Base-by-base conservation (phyloP, 2,888 invertebrate genomes). In the Tolmerus cingulatus region DNA sequence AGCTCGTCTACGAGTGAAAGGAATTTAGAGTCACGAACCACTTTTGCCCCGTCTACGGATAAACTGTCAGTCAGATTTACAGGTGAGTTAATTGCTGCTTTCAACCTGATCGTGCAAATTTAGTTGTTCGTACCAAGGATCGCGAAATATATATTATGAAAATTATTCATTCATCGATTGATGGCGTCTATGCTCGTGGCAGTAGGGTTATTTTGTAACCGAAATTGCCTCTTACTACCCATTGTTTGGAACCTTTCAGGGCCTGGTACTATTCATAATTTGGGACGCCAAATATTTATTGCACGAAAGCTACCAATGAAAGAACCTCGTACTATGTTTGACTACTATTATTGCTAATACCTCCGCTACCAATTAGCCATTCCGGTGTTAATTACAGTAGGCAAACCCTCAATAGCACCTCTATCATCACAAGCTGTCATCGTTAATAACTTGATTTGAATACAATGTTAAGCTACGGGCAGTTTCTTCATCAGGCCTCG, bases 21-120 rank as follows among this genome's bases (percentile, higher is more conserved):
- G 81, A 81, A 81, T 81, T 81, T 81, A 30, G 30, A 81, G 55
- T 81, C 81, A 81, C 81, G 81, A 81, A 81, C 23, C 78, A 78
- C 78, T 78, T 43, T 66, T 23, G 43, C 43, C 46, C 40, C 37
- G 30, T 81, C 51, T 30, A 51, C 51, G 81, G 51, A 51, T 81
- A 81, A 81, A 55, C 81, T 81, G 81, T 43, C 81, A 55, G 55
- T 81, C 51, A 81, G 16, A 81, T 46, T 34, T 27, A 43, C 23
- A 81, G 81, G 81, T 81, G 55, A 81, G 81, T 81, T 81, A 55
- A 81, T 81, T 81, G 30, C 27, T 81, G 55, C 46, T 81, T 81
- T 81, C 46, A 81, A n/a, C 46, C 30, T 51, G 27, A 81, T 81
- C 81, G 51, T 81, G 76, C 66, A 66, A 66, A 66, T 23, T 66